A percentile compares a stretch with the other conserved stretches of the same genome.
phyloP scores from a whole-genome alignment of 2,888 invertebrate species.

The Villa cingulata region DNA sequence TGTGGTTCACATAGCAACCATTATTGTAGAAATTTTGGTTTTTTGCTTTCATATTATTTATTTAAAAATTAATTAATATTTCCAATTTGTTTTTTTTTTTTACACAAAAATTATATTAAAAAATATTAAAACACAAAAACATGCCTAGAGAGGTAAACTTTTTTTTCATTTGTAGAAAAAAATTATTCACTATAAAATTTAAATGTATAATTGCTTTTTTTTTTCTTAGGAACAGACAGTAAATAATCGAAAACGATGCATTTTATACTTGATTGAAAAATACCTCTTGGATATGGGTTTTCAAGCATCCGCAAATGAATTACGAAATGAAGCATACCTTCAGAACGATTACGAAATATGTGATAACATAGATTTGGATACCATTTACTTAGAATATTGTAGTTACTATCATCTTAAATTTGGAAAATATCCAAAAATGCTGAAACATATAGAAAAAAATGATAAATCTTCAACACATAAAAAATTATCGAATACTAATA shows the following conservation, averaged over 20 bases:
- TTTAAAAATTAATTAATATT: no score
- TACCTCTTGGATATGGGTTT: conserved; percentile 55
- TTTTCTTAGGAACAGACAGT: not conserved
- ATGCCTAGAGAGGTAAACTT: no score
- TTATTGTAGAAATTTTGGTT: no score
- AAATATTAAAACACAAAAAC: no score
- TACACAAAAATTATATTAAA: no score
- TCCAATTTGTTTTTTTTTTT: no score
- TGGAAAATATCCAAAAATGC: conserved; percentile 72
- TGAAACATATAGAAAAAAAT: conserved; percentile 36
- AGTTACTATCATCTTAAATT: conserved; percentile 75
- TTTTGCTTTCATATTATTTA: no score
- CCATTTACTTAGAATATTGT: conserved; percentile 77
- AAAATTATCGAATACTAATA: no score
- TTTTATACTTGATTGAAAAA: conserved; percentile 50
- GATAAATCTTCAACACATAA: conserved; percentile 4
- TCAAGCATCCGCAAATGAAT: conserved; percentile 46
- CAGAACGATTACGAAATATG: conserved; percentile 57
- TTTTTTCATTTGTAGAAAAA: no score
- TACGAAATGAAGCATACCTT: conserved; percentile 60
- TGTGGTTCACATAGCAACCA: no score
- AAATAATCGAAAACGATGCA: conserved; percentile 33
- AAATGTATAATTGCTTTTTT: no score
- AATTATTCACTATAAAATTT: no score
- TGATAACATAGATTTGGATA: conserved; percentile 83